Evolutionary conservation across 2,888 invertebrate genomes (phyloP), one percentile per base, ranked within the genome.

Genomic region (Caenorhabditis panamensis): DNA sequence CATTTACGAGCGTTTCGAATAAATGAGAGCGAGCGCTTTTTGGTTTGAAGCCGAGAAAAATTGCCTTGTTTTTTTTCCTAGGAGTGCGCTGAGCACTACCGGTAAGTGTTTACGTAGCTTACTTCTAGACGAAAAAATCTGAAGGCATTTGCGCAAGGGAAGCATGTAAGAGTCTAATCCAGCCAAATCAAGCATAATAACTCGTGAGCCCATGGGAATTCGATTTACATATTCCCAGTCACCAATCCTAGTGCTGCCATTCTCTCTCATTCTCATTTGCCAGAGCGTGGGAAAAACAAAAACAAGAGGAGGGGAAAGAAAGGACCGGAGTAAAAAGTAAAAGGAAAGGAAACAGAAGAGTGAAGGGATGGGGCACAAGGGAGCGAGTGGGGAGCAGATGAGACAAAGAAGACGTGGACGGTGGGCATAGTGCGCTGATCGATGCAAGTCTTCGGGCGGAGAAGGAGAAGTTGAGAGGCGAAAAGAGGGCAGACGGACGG

Each of bases 401-500:
- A 18, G 16, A 37, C 24, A 58, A 58, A 58, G 63, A 63, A 26
- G 49, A 31, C 26, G 62, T 44, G 16, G 59, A 31, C 41, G 24
- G 16, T 22, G 37, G 44, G 24, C n/a, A 37, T 31, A 36, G 24
- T 61, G 59, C 44, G 49, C 49, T 11, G 41, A 63, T 63, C 63
- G 63, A 63, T 63, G 28, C 3, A 44, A 24, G 44, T 28, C 37
- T 41, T 36, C 5, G 58, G 41, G 53, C 26, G 16, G 58, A 37
- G 24, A 47, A 49, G 18, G 47, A 31, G 44, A 44, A 63, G 63
- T 63, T 63, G 47, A 36, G 58, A 58, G 58, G 58, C 4, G 31
- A 31, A 49, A 63, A 63, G 49, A 63, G 49, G 49, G 31, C 26
- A 63, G 49, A 63, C 28, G 63, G 31, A 28, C n/a, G 47, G 36